These are phyloP conservation scores for Drosophila ambigua DNA, from an alignment of 1,140 invertebrate genomes.

Conservation along the genomic window DNA sequence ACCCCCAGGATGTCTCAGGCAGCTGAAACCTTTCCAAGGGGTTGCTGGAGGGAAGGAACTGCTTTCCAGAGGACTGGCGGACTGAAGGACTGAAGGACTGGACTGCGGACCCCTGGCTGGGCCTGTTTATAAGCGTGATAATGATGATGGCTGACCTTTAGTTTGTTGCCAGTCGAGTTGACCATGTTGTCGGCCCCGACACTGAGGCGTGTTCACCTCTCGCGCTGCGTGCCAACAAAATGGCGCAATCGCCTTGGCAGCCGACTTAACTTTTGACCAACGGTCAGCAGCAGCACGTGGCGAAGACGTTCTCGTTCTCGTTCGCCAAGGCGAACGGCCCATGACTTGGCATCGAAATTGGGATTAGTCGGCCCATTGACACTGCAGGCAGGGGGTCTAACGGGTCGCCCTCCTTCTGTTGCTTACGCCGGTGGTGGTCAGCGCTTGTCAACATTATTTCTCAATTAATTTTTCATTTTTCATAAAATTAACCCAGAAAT, in stretches of 20 bases:
- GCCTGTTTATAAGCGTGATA: constrained; percentile 79
- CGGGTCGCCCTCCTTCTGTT: constrained; percentile 11
- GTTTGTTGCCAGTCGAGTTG: constrained; percentile 20
- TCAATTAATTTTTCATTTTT: constrained; percentile 83
- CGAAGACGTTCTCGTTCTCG: constrained; percentile 40
- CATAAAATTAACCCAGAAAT: constrained; percentile 82
- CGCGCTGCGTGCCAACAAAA: constrained; percentile 44
- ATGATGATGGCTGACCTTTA: constrained; percentile 83
- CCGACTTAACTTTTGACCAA: constrained; percentile 80
- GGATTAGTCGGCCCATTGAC: constrained; percentile 78
- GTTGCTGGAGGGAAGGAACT: too few relatives aligned
- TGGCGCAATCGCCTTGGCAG: constrained; percentile 47
- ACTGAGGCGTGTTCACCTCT: too few relatives aligned
- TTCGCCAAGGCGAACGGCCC: constrained; percentile 7
- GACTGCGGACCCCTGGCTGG: background rate
- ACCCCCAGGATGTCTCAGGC: constrained; percentile 16
- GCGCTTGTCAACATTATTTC: constrained; percentile 81
- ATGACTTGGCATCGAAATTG: constrained; percentile 5
- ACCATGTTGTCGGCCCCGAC: background rate
- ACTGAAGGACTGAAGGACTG: background rate
- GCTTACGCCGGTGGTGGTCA: constrained; percentile 56
- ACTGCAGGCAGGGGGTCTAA: constrained; percentile 70
- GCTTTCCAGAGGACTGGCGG: background rate
- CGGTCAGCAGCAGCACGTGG: constrained; percentile 69
- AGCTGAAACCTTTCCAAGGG: too few relatives aligned